phyloP scores from a whole-genome alignment of 2,888 invertebrate genomes.

The Caenorhabditis sp. region DNA sequence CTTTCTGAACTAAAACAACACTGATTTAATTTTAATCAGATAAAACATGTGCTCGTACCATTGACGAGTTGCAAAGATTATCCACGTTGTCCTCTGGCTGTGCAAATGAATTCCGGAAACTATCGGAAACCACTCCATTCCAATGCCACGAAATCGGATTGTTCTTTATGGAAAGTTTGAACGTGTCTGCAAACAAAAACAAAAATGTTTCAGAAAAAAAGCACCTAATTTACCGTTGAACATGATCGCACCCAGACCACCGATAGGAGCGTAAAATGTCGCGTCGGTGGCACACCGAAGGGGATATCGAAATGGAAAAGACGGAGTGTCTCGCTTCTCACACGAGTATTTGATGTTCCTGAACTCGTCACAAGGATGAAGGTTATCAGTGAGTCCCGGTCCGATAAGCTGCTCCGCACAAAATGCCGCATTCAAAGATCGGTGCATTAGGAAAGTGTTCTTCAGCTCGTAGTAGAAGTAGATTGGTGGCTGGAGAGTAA shows the following conservation, averaged over 20 bases:
- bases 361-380: conserved; percentile 13
- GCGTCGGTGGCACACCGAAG: not conserved
- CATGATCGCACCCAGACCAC: conserved; percentile 26
- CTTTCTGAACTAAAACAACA: conserved; percentile 40
- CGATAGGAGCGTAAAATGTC: conserved; percentile 39
- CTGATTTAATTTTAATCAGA: not conserved
- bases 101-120: not conserved
- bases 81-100: conserved; percentile 15
- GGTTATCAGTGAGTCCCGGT: not conserved
- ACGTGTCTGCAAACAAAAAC: not conserved
- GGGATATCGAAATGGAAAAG: not conserved
- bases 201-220: not conserved
- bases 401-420: conserved; percentile 21
- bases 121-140: conserved; percentile 29
- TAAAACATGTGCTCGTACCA: conserved; percentile 20
- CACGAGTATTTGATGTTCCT: conserved; percentile 29
- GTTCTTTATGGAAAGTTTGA: conserved; percentile 7
- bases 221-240: conserved; percentile 29
- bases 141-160: conserved; percentile 31
- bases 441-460: conserved; percentile 26
- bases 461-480: conserved; percentile 49
- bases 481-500: conserved; percentile 17
- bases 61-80: conserved; percentile 31
- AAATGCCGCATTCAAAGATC: conserved; percentile 25
- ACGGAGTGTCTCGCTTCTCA: not conserved